Evolutionary conservation across 2,797 vertebrate species (phyloP).

Genomic region (Acrossocheilus wenchowensis): DNA sequence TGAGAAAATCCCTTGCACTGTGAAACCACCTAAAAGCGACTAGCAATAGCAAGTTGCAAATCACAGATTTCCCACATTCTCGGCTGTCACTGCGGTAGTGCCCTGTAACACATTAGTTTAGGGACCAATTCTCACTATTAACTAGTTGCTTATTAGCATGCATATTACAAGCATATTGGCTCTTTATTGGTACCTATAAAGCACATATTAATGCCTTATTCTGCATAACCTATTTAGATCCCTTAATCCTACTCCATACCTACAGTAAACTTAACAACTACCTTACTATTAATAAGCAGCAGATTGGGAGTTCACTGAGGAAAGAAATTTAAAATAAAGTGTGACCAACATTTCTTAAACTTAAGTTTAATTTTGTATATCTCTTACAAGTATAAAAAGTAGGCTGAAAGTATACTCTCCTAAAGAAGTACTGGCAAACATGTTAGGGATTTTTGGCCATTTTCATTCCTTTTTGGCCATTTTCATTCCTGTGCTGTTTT

Average conservation of each 20-base stretch:
- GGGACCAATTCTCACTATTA: not conserved
- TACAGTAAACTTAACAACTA: not conserved
- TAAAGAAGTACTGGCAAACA: not conserved
- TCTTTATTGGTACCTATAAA: not conserved
- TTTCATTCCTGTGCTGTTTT: constrained; percentile 19
- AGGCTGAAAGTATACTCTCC: not conserved
- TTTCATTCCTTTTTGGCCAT: not conserved
- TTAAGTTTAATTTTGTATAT: not conserved
- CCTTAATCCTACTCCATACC: not conserved
- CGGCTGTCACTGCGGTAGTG: not conserved
- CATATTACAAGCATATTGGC: not conserved
- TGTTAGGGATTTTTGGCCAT: not conserved
- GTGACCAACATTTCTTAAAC: not conserved
- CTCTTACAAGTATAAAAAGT: not conserved
- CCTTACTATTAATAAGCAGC: not conserved
- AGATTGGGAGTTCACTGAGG: not conserved
- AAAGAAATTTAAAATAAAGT: not conserved
- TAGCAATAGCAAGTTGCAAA: not conserved
- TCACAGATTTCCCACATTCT: not conserved
- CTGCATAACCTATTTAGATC: not conserved
- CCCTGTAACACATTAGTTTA: not conserved
- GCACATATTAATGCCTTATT: not conserved
- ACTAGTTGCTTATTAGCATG: not conserved
- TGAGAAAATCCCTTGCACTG: not conserved
- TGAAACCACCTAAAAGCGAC: not conserved